Evolutionary conservation across 23 tunicate genomes (phyloP).

Genomic region (Phallusia fumigata): DNA sequence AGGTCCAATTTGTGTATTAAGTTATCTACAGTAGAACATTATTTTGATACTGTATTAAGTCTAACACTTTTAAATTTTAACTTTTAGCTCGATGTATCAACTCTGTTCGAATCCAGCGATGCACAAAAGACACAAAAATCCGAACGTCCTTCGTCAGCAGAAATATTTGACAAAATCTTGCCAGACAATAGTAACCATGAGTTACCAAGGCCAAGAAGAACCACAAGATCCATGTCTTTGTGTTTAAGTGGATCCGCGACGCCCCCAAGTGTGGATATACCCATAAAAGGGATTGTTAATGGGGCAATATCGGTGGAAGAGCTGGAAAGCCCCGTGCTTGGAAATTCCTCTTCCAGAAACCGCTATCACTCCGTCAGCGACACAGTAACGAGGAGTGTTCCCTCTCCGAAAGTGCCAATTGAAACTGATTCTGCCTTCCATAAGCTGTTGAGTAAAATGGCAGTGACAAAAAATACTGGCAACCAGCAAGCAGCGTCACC

Average conservation of each 20-base stretch:
- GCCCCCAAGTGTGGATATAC: background rate
- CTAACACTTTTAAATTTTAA: background rate
- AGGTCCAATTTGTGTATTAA: conserved; percentile 3
- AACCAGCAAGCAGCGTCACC: background rate
- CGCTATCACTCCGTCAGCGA: conserved; percentile 51
- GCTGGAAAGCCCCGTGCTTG: conserved; percentile 58
- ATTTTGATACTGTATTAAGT: background rate
- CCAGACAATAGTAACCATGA: background rate
- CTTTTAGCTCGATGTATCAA: conserved; percentile 41
- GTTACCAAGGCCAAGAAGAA: conserved; percentile 22
- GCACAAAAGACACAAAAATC: background rate
- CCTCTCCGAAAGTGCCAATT: background rate
- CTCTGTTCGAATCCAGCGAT: conserved; percentile 26
- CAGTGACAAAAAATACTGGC: background rate
- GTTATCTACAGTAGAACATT: no score
- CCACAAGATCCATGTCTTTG: conserved; percentile 42
- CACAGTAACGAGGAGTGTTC: background rate
- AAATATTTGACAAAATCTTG: conserved; percentile 10
- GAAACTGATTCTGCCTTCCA: conserved; percentile 14
- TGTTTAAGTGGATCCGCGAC: conserved; percentile 18
- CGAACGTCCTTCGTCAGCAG: conserved; percentile 41
- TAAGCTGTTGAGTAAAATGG: conserved; percentile 18
- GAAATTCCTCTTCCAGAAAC: conserved; percentile 33
- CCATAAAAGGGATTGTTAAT: conserved; percentile 25
- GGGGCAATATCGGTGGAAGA: conserved; percentile 67